Base-by-base conservation (phyloP, 2,797 vertebrate genomes). In the Notolabrus celidotus region DNA sequence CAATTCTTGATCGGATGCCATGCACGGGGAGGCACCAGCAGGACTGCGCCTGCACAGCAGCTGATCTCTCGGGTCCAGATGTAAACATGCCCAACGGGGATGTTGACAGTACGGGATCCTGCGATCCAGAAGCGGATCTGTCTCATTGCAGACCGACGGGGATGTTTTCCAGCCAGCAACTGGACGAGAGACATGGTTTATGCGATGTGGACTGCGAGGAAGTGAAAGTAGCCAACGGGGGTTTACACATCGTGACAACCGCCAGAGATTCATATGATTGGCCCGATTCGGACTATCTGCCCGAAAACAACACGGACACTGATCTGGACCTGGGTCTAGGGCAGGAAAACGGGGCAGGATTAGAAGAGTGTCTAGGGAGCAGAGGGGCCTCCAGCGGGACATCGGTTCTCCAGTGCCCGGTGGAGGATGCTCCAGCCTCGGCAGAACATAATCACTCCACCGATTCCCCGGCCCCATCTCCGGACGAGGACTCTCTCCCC, bases 191-290 rank as follows among this genome's bases (percentile, higher is more conserved):
- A 25, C 56, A 36, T n/a, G 25, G 22, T 8, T 11, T 4, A 0
- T 31, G 55, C 42, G 57, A 51, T 61, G 56, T 38, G 67, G 72
- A 79, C 61, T 10, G 67, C 1, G 83, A 70, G 38, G 82, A 70
- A n/a, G 77, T 70, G 47, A 89, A 80, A 66, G 43, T 92, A 14
- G 82, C 88, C 23, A 94, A 94, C 60, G 92, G 93, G 0, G 93
- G 88, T 39, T 77, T 92, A 4, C 82, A 92, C 73, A 64, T 90
- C 10, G 61, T 80, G 31, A 74, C 72, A 67, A 41, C 20, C 7
- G 47, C 19, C 22, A 64, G 45, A 22, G 46, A 59, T 19, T 29
- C 85, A 57, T 36, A 77, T 45, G 77, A 86, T 74, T 23, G 69
- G 53, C 10, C 19, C 1, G 61, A 71, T n/a, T 51, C 64, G 1